Conservation (phyloP, 1,140 invertebrate genomes). For the Drosophila burlai region DNA sequence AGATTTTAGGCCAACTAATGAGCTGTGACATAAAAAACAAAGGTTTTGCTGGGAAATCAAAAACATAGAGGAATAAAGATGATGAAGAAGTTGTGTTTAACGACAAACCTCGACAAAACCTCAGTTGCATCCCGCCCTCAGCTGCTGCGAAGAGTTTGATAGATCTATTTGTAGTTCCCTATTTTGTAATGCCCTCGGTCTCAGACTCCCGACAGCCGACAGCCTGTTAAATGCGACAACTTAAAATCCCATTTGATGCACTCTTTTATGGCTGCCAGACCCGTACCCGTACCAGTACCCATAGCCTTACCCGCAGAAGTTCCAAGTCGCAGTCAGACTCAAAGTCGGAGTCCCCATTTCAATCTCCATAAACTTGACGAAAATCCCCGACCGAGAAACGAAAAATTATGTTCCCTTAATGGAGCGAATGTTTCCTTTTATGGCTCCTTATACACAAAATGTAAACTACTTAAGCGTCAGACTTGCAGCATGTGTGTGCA, state of each 20-base stretch:
- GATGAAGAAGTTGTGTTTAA: constrained; percentile 56
- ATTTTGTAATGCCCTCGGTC: constrained; percentile 12
- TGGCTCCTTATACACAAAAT: constrained; percentile 77
- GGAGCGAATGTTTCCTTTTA: constrained; percentile 84
- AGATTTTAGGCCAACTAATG: constrained; percentile 58
- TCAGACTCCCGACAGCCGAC: constrained; percentile 32
- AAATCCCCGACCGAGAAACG: constrained; percentile 74
- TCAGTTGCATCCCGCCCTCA: constrained; percentile 43
- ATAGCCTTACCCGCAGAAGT: constrained; percentile 32
- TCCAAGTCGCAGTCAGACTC: constrained; percentile 7
- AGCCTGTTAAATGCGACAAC: constrained; percentile 81
- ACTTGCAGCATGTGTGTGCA: constrained; percentile 51
- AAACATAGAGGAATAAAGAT: constrained; percentile 17
- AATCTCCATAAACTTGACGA: constrained; percentile 83
- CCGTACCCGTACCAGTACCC: constrained; percentile 16
- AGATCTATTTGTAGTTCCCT: constrained; percentile 76
- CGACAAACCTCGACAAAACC: constrained; percentile 66
- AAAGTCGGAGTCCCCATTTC: constrained; percentile 57
- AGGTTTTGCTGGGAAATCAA: constrained; percentile 57
- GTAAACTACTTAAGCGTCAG: constrained; percentile 81
- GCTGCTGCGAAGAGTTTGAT: constrained; percentile 72
- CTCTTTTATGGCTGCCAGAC: constrained; percentile 71
- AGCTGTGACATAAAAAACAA: constrained; percentile 73
- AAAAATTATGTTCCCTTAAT: constrained; percentile 84
- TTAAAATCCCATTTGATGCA: constrained; percentile 83